A percentile compares a stretch with the other conserved stretches of the same genome.
Evolutionary conservation across 1,140 invertebrate species (phyloP).

Genomic region (Drosophila tropicalis): DNA sequence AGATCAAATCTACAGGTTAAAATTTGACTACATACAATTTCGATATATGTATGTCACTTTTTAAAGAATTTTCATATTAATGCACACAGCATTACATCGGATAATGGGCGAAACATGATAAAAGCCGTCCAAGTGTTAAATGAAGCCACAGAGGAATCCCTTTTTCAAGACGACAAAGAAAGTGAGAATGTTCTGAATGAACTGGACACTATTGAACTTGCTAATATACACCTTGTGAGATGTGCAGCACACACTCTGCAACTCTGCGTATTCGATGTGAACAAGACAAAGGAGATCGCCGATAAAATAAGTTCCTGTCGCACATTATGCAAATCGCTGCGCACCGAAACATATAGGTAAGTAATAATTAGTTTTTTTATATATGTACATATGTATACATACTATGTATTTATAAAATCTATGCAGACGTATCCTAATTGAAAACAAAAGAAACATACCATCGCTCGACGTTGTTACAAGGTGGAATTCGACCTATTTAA

Average conservation of each 20-base stretch:
- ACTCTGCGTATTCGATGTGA: conserved; percentile 28
- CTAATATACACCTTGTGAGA: conserved; percentile 36
- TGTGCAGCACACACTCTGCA: conserved; percentile 42
- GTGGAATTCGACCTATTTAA: too few species aligned
- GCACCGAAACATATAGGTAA: too few species aligned
- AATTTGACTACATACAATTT: conserved; percentile 13
- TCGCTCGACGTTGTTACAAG: too few species aligned
- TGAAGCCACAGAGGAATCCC: conserved; percentile 28
- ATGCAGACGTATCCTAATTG: too few species aligned
- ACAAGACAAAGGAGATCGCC: conserved; percentile 30
- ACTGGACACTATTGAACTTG: conserved; percentile 13
- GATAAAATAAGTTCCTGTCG: too few species aligned
- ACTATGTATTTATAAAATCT: too few species aligned
- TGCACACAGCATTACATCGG: conserved; percentile 35
- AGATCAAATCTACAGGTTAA: conserved; percentile 10
- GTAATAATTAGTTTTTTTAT: neutral
- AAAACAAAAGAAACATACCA: neutral
- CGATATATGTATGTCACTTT: conserved; percentile 8
- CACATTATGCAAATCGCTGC: too few species aligned
- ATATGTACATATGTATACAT: too few species aligned
- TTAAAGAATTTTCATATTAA: conserved; percentile 13
- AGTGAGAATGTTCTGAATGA: neutral
- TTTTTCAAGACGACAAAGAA: conserved; percentile 16
- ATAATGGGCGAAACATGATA: conserved; percentile 35
- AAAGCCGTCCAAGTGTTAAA: conserved; percentile 39